phyloP scores from a whole-genome alignment of 2,113 vertebrate species.

The Tympanuchus pallidicinctus region DNA sequence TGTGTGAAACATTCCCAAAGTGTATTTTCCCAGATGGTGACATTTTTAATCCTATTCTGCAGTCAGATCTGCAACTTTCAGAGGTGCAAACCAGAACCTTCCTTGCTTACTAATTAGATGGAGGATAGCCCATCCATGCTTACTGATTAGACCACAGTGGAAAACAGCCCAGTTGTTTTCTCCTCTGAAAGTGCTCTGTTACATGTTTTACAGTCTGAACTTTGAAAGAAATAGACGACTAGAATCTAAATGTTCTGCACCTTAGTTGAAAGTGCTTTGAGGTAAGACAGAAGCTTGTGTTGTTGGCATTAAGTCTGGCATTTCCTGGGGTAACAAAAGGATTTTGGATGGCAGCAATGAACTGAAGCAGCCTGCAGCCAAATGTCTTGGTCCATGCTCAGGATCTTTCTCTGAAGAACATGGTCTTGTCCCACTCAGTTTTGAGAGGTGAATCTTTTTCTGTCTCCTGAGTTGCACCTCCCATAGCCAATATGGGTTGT shows the following conservation, averaged over 20 bases:
- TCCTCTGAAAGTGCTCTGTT: not conserved
- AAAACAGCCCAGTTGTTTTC: not conserved
- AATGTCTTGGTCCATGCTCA: not conserved
- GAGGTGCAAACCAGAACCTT: not conserved
- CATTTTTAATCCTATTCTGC: not conserved
- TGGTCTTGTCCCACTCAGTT: no score
- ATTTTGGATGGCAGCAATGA: not conserved
- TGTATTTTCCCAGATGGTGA: not conserved
- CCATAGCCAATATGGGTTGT: no score
- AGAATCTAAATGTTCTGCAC: not conserved
- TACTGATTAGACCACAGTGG: not conserved
- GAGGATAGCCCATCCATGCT: not conserved
- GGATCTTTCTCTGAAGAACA: not conserved
- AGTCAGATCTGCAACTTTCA: not conserved
- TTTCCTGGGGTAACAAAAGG: not conserved
- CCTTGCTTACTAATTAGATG: not conserved
- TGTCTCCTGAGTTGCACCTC: no score
- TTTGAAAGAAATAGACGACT: not conserved
- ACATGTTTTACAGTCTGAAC: not conserved
- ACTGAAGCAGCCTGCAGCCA: not conserved
- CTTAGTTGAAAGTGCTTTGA: not conserved
- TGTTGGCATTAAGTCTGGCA: not conserved
- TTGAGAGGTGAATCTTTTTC: no score
- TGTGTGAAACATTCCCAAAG: not conserved
- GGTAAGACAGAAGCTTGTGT: not conserved